A percentile compares a stretch with the other conserved stretches of the same genome.
phyloP scores from a whole-genome alignment of 2,888 invertebrate species.

The Troglohyphantes excavatus region DNA sequence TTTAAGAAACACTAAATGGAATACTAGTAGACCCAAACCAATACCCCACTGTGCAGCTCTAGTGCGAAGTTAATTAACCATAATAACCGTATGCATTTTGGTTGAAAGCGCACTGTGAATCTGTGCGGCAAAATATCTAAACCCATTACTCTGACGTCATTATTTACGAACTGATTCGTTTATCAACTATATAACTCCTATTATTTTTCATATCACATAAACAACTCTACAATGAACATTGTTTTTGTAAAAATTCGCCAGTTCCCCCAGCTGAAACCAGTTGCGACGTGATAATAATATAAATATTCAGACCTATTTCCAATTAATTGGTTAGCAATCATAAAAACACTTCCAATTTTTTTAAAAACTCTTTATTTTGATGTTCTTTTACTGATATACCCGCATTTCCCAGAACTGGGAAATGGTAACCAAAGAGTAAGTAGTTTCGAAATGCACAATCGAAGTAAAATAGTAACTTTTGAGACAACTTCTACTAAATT shows the following conservation, averaged over 20 bases:
- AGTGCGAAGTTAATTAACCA: no score
- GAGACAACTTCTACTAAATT: background rate
- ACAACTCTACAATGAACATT: background rate
- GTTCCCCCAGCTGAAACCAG: background rate
- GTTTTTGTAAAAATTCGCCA: conserved; percentile 32
- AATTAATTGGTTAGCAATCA: background rate
- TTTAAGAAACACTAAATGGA: no score
- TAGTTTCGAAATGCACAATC: background rate
- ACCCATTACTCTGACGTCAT: no score
- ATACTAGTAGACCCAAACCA: no score
- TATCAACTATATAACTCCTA: background rate
- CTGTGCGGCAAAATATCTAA: no score
- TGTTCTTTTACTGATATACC: background rate
- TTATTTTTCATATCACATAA: background rate
- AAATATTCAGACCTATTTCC: background rate
- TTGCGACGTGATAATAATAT: conserved; percentile 42
- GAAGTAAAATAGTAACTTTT: background rate
- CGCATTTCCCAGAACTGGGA: background rate
- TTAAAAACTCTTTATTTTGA: background rate
- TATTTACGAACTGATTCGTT: background rate
- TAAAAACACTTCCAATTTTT: background rate
- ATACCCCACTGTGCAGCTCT: no score
- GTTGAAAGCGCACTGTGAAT: no score
- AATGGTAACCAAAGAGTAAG: conserved; percentile 40
- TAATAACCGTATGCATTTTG: no score